Conservation (phyloP, 1,140 invertebrate genomes). For the Chionoecetes opilio region DNA sequence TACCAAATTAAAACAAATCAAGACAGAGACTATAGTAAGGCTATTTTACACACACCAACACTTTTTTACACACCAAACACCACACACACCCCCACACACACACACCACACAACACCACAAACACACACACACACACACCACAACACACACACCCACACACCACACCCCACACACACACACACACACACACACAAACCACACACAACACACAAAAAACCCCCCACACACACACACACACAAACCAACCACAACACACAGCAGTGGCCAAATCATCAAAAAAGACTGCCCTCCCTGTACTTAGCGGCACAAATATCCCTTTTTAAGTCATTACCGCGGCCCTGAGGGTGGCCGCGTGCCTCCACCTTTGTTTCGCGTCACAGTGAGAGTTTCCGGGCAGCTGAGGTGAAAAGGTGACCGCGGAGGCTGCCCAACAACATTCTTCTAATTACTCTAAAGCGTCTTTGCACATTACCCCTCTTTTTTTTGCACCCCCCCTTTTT, state of each 20-base stretch:
- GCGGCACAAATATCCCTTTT: slow-evolving; percentile 18
- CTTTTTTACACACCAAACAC: too few species aligned
- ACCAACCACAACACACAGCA: too few species aligned
- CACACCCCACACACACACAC: neutral
- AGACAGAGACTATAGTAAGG: too few species aligned
- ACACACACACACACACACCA: too few species aligned
- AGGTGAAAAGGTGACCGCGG: neutral
- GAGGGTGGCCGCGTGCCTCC: neutral
- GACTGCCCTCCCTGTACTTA: neutral
- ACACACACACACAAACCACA: too few species aligned
- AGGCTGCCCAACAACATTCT: neutral
- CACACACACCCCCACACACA: too few species aligned
- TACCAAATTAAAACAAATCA: too few species aligned
- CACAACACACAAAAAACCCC: neutral
- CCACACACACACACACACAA: neutral
- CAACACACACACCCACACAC: too few species aligned
- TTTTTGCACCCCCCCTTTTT: too few species aligned
- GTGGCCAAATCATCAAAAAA: neutral
- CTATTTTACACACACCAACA: too few species aligned
- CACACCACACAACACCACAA: too few species aligned
- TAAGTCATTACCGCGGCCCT: neutral
- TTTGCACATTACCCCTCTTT: too few species aligned
- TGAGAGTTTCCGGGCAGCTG: slow-evolving; percentile 5
- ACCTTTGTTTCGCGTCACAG: neutral
- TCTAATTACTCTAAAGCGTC: neutral